A percentile compares a stretch with the other conserved stretches of the same genome.
Conservation (phyloP, 2,797 vertebrate species). For the Xenopus petersii region DNA sequence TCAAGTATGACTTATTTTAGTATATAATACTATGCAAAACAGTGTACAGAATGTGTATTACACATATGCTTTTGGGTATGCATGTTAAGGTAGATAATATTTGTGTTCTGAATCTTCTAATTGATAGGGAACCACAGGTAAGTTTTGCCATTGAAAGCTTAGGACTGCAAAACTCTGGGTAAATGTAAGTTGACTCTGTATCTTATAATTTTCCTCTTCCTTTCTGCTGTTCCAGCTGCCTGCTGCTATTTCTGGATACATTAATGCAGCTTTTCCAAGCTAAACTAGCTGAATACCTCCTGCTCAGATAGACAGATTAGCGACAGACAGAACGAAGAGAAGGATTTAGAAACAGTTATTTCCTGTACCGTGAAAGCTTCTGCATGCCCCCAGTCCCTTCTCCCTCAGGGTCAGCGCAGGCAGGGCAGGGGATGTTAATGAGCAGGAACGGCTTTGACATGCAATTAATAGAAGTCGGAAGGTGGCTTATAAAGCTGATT, state of each 20-base stretch:
- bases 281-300: constrained; percentile 12
- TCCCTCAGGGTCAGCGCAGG: constrained; percentile 3
- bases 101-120: no score
- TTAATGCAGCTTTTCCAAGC: constrained; percentile 18
- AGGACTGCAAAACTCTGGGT: neutral
- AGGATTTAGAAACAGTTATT: neutral
- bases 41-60: no score
- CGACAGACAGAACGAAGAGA: neutral
- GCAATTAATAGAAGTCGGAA: constrained; percentile 25
- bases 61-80: no score
- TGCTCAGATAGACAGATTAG: constrained; percentile 9
- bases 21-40: no score
- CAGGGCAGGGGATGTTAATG: neutral
- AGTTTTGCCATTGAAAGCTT: no score
- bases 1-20: no score
- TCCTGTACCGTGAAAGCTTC: neutral
- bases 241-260: constrained; percentile 15
- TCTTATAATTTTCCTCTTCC: neutral
- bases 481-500: constrained; percentile 5
- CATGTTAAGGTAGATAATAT: no score
- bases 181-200: neutral
- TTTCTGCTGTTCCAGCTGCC: neutral
- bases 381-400: neutral
- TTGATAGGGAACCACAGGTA: neutral
- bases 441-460: neutral